Evolutionary conservation across 2,888 invertebrate species (phyloP), one percentile per base, ranked within the genome.

Genomic region (Mongoloraphidia duomilia): DNA sequence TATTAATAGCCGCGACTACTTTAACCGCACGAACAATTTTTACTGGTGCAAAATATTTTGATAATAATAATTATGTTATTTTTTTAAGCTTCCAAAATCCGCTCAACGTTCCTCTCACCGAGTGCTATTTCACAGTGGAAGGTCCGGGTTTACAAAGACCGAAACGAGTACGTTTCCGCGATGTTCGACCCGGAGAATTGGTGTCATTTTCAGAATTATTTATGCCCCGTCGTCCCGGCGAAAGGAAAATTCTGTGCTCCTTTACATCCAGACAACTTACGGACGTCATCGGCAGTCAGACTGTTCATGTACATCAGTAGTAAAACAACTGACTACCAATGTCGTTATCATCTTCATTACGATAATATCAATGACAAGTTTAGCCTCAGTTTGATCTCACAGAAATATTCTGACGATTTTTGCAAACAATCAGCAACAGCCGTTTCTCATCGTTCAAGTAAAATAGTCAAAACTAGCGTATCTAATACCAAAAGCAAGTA

Each of bases 41-140:
- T 26, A 26, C 26, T 26, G 6, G 6, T 26, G 26, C 26, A 26
- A n/a, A n/a, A n/a, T n/a, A n/a, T n/a, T n/a, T n/a, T n/a, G n/a
- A n/a, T n/a, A n/a, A n/a, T n/a, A n/a, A 26, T 26, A 26, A 26
- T 26, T 26, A 5, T 26, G 1, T 1, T 26, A 5, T 1, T 44
- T 41, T 44, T 55, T 57, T 41, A 60, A 74, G 76, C 62, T 80
- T 84, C 69, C 75, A 73, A 60, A 85, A 84, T 63, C 84, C 84
- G 12, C 62, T 85, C 59, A 72, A 72, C 50, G 68, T 72, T 2
- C 67, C 75, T 12, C 66, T 85, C 52, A 81, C 80, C 2, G 73
- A 78, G 53, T 84, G 84, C 65, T 73, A 72, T 60, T 79, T 82
- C 62, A 77, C 76, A 2, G 73, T 84, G 49, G 84, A 84, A 68